Percentiles rank a stretch among this genome's conserved stretches.
Evolutionary conservation across 2,113 vertebrate genomes (phyloP).

Genomic region (Chrysemys picta): DNA sequence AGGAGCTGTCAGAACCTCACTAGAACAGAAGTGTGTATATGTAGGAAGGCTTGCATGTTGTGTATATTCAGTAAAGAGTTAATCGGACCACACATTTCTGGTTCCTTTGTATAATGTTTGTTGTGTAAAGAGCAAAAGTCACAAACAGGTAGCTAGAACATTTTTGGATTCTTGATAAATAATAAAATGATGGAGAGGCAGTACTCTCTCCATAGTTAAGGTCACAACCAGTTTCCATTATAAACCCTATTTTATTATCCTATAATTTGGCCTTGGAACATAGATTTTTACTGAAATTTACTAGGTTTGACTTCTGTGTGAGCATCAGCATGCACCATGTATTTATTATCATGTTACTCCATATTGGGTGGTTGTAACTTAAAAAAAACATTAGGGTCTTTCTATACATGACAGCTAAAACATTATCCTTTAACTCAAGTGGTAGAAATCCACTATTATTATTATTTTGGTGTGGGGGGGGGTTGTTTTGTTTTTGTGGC

Average conservation of each 20-base stretch:
- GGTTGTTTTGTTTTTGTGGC: not conserved
- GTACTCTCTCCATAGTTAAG: not conserved
- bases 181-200: not conserved
- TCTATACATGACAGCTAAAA: not conserved
- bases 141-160: too few species aligned
- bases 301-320: not conserved
- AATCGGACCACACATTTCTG: not conserved
- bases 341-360: not conserved
- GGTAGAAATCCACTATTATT: not conserved
- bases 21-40: not conserved
- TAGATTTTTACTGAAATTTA: not conserved
- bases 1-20: not conserved
- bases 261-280: rapidly evolving
- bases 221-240: not conserved
- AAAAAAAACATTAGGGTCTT: not conserved
- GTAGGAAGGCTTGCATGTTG: not conserved
- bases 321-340: not conserved
- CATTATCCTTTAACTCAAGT: not conserved
- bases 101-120: not conserved
- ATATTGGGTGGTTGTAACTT: not conserved
- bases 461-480: not conserved
- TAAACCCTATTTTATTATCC: not conserved
- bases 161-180: too few species aligned
- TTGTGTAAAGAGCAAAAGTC: not conserved
- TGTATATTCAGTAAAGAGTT: not conserved